Evolutionary conservation across 2,888 invertebrate genomes (phyloP).

Genomic region (Cataglyphis rosenhaueri): DNA sequence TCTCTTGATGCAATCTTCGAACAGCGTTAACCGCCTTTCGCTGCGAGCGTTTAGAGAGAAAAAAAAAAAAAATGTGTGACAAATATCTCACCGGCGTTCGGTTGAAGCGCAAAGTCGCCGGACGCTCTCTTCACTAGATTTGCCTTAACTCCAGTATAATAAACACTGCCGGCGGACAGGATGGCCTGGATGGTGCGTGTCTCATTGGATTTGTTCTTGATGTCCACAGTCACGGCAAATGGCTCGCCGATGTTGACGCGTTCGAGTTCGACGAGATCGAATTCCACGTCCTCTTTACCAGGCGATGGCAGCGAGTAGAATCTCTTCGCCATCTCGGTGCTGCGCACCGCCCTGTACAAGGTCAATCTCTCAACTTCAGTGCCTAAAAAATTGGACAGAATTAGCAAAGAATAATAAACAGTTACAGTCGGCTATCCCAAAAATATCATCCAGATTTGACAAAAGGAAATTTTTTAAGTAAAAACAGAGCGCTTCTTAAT

Average conservation of each 20-base stretch:
- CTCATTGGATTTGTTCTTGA: conserved; percentile 88
- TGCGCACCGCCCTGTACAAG: conserved; percentile 91
- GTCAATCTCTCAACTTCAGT: conserved; percentile 91
- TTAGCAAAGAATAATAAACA: neutral
- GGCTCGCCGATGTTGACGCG: conserved; percentile 90
- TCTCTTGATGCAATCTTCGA: neutral
- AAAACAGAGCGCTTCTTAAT: too few species aligned
- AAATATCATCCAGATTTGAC: neutral
- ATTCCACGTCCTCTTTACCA: conserved; percentile 88
- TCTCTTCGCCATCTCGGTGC: conserved; percentile 89
- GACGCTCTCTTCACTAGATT: conserved; percentile 90
- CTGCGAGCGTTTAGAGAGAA: neutral
- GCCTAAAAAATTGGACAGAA: conserved; percentile 82
- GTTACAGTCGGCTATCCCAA: too few species aligned
- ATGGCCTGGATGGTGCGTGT: conserved; percentile 89
- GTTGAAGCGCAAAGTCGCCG: conserved; percentile 88
- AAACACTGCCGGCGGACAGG: conserved; percentile 90
- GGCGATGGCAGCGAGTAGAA: conserved; percentile 88
- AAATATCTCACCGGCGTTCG: conserved; percentile 88
- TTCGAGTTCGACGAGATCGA: conserved; percentile 89
- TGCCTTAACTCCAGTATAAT: conserved; percentile 92
- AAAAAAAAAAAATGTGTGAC: neutral
- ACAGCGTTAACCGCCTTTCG: neutral
- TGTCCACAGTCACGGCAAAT: conserved; percentile 89
- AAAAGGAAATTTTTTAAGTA: neutral